A percentile compares a stretch with the other conserved stretches of the same genome.
Conservation (phyloP, 1,140 invertebrate genomes). For the Radopholus similis region DNA sequence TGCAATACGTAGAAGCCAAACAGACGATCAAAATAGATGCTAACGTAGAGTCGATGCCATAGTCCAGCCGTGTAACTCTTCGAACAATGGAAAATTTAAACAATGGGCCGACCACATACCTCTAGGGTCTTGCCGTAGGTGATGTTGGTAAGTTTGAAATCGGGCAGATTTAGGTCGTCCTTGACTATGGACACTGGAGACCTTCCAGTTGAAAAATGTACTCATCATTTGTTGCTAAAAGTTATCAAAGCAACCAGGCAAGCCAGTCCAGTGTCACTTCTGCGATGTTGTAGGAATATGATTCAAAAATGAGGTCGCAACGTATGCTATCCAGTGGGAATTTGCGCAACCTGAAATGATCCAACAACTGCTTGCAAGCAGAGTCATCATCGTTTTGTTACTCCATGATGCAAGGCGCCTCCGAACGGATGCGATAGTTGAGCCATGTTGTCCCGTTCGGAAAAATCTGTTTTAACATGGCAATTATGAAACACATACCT, state of each 20-base stretch:
- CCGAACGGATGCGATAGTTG: constrained; percentile 59
- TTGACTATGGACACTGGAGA: constrained; percentile 51
- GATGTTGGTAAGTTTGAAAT: constrained; percentile 55
- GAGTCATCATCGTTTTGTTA: too few species aligned
- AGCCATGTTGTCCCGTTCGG: constrained; percentile 59
- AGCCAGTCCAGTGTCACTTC: constrained; percentile 56
- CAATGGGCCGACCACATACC: constrained; percentile 22
- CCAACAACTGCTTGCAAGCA: too few species aligned
- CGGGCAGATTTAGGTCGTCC: constrained; percentile 55
- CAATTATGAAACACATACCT: too few species aligned
- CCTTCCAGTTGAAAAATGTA: background rate
- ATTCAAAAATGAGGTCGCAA: constrained; percentile 55
- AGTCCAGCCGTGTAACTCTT: constrained; percentile 56
- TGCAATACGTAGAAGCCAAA: constrained; percentile 60
- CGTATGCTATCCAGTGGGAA: constrained; percentile 54
- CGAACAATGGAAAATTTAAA: constrained; percentile 6
- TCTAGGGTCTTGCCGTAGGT: constrained; percentile 55
- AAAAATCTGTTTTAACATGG: constrained; percentile 56
- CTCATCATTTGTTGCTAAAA: background rate
- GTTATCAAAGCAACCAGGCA: constrained; percentile 35
- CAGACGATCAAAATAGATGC: constrained; percentile 56
- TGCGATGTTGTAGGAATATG: constrained; percentile 54
- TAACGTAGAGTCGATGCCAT: constrained; percentile 55
- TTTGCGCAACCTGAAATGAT: too few species aligned
- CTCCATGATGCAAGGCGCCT: constrained; percentile 57